Evolutionary conservation across 2,888 invertebrate species (phyloP).

Genomic region (Folsomia candida): DNA sequence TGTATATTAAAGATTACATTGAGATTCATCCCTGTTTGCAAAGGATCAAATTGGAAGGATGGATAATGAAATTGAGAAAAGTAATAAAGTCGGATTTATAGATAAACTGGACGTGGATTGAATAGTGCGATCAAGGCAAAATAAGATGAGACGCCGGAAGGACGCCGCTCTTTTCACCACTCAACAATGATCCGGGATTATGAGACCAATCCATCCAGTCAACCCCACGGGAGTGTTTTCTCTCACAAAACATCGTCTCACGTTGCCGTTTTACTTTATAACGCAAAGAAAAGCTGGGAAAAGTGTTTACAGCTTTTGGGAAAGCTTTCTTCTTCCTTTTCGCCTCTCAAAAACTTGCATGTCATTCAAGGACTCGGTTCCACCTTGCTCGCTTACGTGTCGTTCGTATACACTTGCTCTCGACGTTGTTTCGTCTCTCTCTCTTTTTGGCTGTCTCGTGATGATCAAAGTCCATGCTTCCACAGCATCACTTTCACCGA

Average conservation of each 20-base stretch:
- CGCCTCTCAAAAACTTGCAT: background rate
- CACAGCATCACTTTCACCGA: background rate
- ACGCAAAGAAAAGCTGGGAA: too few relatives aligned
- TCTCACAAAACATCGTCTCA: background rate
- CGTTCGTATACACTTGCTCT: background rate
- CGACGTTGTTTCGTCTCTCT: too few relatives aligned
- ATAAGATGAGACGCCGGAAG: background rate
- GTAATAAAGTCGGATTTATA: constrained; percentile 8
- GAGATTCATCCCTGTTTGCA: too few relatives aligned
- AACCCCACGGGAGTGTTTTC: background rate
- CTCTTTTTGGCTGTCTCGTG: too few relatives aligned
- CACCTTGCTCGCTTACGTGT: background rate
- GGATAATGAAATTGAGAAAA: constrained; percentile 5
- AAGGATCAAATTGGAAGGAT: too few relatives aligned
- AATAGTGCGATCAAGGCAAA: background rate
- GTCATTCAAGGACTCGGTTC: background rate
- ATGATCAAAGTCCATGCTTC: too few relatives aligned
- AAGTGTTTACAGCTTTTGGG: too few relatives aligned
- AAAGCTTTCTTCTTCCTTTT: background rate
- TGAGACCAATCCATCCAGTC: background rate
- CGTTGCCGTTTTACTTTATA: background rate
- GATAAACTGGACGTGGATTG: background rate
- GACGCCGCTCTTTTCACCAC: background rate
- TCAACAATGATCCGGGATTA: background rate
- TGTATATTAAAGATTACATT: too few relatives aligned